A percentile compares a stretch with the other conserved stretches of the same genome.
Evolutionary conservation across 2,888 invertebrate genomes (phyloP).

Genomic region (Acrocyrtus sp.): DNA sequence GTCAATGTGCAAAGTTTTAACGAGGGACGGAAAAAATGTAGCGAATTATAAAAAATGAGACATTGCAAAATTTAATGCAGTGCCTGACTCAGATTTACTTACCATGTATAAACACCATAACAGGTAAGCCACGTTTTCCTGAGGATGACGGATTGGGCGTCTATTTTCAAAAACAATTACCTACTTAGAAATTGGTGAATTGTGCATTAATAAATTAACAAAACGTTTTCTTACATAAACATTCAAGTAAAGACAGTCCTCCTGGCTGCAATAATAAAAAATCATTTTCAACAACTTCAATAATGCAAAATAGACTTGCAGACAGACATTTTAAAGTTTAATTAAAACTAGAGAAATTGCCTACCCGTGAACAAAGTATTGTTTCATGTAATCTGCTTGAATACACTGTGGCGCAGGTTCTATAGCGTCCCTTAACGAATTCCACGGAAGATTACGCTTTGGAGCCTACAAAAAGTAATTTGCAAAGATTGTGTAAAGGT

Average conservation of each 20-base stretch:
- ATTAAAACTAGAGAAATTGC: not conserved
- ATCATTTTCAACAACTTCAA: too few species aligned
- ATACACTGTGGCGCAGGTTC: slow-evolving; percentile 57
- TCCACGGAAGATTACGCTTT: slow-evolving; percentile 53
- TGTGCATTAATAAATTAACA: slow-evolving; percentile 30
- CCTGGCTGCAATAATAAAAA: slow-evolving; percentile 39
- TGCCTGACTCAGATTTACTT: too few species aligned
- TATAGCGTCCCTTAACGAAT: slow-evolving; percentile 56
- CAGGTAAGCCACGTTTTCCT: slow-evolving; percentile 48
- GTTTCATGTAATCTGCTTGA: slow-evolving; percentile 58
- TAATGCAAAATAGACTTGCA: not conserved
- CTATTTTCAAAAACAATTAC: slow-evolving; percentile 9
- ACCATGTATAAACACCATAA: slow-evolving; percentile 60
- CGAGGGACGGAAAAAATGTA: too few species aligned
- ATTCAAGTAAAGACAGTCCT: slow-evolving; percentile 59
- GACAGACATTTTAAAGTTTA: too few species aligned
- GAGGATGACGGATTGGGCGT: slow-evolving; percentile 15
- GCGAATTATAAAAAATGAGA: too few species aligned
- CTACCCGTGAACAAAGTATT: slow-evolving; percentile 49
- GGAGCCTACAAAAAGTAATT: slow-evolving; percentile 44
- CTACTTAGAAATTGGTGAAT: not conserved
- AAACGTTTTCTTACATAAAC: slow-evolving; percentile 49
- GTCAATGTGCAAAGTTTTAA: too few species aligned
- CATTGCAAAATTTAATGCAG: too few species aligned
- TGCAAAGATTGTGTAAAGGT: not conserved